Evolutionary conservation across 2,113 vertebrate species (phyloP).

Genomic region (Xyrauchen texanus): DNA sequence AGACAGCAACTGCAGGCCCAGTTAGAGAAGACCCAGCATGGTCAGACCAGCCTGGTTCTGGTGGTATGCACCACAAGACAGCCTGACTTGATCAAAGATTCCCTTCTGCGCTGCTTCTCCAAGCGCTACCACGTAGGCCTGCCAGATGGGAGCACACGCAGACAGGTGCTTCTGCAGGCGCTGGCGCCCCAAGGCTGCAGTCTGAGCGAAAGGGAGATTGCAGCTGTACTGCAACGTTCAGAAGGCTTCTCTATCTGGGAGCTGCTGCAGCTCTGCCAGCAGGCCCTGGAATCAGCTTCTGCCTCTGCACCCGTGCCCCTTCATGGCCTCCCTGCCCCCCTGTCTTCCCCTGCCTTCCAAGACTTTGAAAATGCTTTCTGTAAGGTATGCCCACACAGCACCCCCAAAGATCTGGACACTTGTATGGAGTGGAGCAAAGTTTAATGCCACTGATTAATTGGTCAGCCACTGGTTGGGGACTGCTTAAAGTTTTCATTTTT

Average conservation of each 20-base stretch:
- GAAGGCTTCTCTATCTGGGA: constrained; percentile 88
- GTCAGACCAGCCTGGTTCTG: constrained; percentile 76
- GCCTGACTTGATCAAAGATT: constrained; percentile 87
- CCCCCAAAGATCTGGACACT: constrained; percentile 88
- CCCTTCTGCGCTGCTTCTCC: constrained; percentile 83
- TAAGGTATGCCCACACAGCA: constrained; percentile 84
- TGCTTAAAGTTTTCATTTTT: constrained; percentile 61
- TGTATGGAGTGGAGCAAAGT: constrained; percentile 93
- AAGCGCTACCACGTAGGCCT: constrained; percentile 86
- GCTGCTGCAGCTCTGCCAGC: constrained; percentile 88
- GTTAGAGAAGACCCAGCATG: constrained; percentile 82
- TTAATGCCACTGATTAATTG: constrained; percentile 79
- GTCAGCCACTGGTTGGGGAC: constrained; percentile 62
- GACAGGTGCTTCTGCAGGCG: constrained; percentile 85
- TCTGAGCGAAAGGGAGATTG: constrained; percentile 86
- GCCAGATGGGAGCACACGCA: constrained; percentile 79
- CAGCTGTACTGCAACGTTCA: constrained; percentile 83
- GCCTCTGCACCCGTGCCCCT: constrained; percentile 61
- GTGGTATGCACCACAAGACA: constrained; percentile 86
- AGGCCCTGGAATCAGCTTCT: constrained; percentile 75
- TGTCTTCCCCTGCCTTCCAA: constrained; percentile 82
- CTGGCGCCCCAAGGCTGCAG: constrained; percentile 82
- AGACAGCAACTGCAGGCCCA: constrained; percentile 82
- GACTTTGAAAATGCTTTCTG: constrained; percentile 91
- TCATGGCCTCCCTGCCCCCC: constrained; percentile 70